These are phyloP conservation scores for Eupithecia insigniata DNA, from an alignment of 2,888 invertebrate species.

Conservation along the genomic window DNA sequence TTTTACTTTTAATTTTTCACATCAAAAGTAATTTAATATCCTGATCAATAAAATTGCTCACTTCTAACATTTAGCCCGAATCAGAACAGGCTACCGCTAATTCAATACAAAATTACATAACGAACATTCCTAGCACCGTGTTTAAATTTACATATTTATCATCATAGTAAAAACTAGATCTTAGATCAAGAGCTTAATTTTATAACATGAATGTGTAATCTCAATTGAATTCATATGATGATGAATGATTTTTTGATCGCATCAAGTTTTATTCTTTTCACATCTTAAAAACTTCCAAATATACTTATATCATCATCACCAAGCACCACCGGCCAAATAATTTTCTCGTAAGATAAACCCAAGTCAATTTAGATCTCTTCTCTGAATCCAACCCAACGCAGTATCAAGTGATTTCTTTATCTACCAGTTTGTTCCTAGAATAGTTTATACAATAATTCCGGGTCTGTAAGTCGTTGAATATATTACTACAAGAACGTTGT, in stretches of 20 bases:
- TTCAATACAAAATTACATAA: constrained; percentile 12
- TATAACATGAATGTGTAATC: neutral
- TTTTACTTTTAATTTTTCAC: neutral
- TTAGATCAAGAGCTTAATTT: neutral
- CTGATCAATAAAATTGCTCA: neutral
- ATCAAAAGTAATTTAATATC: neutral
- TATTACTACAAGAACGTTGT: neutral
- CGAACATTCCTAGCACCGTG: constrained; percentile 17
- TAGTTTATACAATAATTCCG: neutral
- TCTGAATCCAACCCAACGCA: neutral
- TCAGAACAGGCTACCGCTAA: neutral
- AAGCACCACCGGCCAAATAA: neutral
- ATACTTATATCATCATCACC: neutral
- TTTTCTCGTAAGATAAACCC: neutral
- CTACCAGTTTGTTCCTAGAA: neutral
- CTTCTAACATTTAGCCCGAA: neutral
- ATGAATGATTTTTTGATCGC: neutral
- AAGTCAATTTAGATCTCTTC: neutral
- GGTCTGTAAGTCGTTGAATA: neutral
- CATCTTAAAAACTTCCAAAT: neutral
- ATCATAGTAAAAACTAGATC: constrained; percentile 14
- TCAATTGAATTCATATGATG: neutral
- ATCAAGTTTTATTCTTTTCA: neutral
- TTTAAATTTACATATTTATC: constrained; percentile 23
- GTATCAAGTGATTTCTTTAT: neutral